Evolutionary conservation across 35 echinoderm and acorn worm genomes (phyloP), one percentile per base, ranked within the genome.

Genomic region (Apostichopus californicus): DNA sequence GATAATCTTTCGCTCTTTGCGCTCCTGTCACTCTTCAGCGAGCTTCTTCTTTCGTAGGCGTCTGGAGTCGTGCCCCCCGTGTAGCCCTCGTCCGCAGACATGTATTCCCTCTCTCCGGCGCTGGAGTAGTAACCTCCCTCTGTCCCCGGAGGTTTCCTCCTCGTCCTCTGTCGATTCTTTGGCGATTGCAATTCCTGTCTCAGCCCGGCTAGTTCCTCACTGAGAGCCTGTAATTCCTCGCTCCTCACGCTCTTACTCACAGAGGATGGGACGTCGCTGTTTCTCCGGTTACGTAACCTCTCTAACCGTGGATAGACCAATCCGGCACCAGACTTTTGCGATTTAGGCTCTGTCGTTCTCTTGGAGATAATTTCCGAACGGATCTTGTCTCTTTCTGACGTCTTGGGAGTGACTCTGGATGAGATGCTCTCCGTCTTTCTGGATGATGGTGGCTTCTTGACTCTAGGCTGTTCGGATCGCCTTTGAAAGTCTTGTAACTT

Each of bases 401-500:
- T 7, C 12, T 89, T 8, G 12, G 61, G n/a, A 55, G 20, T 88
- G 17, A 65, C 56, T 20, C 70, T 88, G 59, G 86, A 73, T 61
- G 86, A 88, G 15, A 55, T 73, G 15, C 21, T 12, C 8, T 46
- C 52, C 8, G 5, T 23, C 0, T 4, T 53, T 9, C 9, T 21
- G 12, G 60, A 73, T 1, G 86, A 57, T 15, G 46, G 21, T 21
- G 60, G 22, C 68, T 46, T 89, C 4, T 72, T 73, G 18, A 57
- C 6, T 52, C n/a, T 21, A 54, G 86, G 21, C n/a, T 59, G 21
- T 21, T 58, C 55, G 8, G 81, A 85, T 21, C 57, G 59, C 61
- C 64, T 68, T 64, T 89, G 86, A 73, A 89, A 89, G 25, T 89
- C 86, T 9, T 89, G 57, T 5, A 89, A n/a, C 64, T 89, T 89